Evolutionary conservation across 2,797 vertebrate genomes (phyloP).

Genomic region (Lerista edwardsae): DNA sequence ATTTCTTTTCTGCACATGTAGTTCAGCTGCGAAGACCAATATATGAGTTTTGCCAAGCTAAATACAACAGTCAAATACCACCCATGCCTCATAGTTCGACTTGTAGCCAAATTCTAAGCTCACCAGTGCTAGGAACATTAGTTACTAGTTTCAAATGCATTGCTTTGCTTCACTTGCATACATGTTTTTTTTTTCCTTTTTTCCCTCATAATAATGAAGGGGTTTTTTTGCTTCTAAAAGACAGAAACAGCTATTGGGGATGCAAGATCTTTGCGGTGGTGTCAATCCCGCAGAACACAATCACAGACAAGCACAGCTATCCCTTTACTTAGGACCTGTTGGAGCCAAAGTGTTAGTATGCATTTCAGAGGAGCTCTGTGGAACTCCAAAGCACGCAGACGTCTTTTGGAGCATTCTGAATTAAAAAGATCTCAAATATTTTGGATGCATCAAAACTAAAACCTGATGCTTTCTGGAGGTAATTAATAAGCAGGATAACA

Average conservation of each 20-base stretch:
- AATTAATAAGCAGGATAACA: slow-evolving; percentile 47
- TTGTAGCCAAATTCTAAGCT: background rate
- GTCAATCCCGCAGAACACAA: background rate
- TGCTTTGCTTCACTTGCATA: background rate
- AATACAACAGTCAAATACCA: background rate
- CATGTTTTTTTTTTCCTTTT: background rate
- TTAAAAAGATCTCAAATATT: background rate
- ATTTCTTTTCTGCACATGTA: background rate
- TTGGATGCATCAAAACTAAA: slow-evolving; percentile 23
- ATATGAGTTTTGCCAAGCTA: background rate
- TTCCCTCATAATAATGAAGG: background rate
- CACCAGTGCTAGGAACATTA: background rate
- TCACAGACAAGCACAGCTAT: background rate
- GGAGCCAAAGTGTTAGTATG: background rate
- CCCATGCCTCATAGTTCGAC: background rate
- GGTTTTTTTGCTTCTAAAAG: slow-evolving; percentile 1
- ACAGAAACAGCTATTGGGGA: rapidly evolving
- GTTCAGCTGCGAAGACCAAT: background rate
- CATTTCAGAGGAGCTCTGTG: background rate
- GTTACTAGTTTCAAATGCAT: background rate
- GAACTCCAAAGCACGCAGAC: background rate
- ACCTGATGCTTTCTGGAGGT: slow-evolving; percentile 32
- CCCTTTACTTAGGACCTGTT: background rate
- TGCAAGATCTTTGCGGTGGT: background rate
- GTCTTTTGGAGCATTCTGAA: background rate